Base-by-base conservation (phyloP, 2,797 vertebrate species). In the Melanotaenia trifasciata region DNA sequence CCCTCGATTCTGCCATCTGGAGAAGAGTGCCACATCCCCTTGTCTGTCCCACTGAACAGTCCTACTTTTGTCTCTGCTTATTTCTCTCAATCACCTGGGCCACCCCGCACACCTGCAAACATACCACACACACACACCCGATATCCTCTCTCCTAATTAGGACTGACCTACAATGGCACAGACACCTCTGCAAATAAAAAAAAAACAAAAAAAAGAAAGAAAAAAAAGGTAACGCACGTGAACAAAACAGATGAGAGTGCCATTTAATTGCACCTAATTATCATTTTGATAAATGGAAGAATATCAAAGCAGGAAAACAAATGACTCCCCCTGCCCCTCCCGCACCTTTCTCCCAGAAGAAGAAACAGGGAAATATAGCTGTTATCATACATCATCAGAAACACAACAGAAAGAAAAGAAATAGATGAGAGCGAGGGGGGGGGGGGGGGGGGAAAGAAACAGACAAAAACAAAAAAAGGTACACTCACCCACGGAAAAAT, bases 281-380 rank as follows among this genome's bases (percentile, higher is more conserved):
- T 94, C 95, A 94, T 94, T 95, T 93, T 95, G 93, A 96, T 95
- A 94, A 95, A 96, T 96, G 94, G 90, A 94, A 88, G 92, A 90
- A 90, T 91, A 93, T 92, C 91, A 93, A 89, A 88, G 84, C 78
- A 61, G 89, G 85, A 87, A 92, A 94, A 93, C 92, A 93, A 94
- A 94, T 93, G 91, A 89, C 84, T 90, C 90, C 86, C 92, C 4
- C n/a, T 43, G 74, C 87, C 89, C 89, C 85, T 77, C 88, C 87
- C 81, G 38, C 82, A 85, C 86, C 70, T 83, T 90, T 91, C 94
- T 93, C 94, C 93, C 91, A 69, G 79, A 92, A 93, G 91, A 92
- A 89, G 84, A 84, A 87, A 89, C 84, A 70, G 74, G 85, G 78
- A 92, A 91, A 92, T 88, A 88, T 88, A 86, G 83, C 87, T 80